phyloP scores from a whole-genome alignment of 2,113 vertebrate species.

The Tetrax tetrax region DNA sequence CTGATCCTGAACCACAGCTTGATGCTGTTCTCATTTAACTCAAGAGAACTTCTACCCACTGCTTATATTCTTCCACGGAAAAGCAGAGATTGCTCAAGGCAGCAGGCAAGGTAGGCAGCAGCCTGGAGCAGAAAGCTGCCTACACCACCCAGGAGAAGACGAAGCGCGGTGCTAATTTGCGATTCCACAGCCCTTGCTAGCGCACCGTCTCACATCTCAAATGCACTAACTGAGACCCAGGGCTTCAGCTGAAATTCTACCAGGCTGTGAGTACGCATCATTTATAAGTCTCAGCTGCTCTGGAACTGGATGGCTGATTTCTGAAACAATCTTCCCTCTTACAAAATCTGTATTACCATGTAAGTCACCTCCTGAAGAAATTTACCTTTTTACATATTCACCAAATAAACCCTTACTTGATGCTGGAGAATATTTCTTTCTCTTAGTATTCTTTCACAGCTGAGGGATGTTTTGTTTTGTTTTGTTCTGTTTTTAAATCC shows the following conservation, averaged over 20 bases:
- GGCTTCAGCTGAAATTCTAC: not conserved
- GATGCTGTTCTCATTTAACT: not conserved
- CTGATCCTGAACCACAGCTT: not conserved
- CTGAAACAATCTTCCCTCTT: not conserved
- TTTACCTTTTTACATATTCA: fast-evolving
- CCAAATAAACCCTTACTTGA: not conserved
- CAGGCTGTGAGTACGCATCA: not conserved
- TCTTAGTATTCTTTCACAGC: not conserved
- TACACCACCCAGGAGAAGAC: conserved; percentile 17
- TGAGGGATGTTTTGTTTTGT: not conserved
- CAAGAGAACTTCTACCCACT: conserved; percentile 17
- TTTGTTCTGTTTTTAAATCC: not conserved
- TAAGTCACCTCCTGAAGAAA: not conserved
- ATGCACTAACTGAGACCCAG: not conserved
- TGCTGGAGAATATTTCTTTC: not conserved
- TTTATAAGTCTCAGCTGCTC: not conserved
- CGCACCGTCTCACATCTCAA: not conserved
- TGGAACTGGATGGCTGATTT: not conserved
- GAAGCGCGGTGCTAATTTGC: not conserved
- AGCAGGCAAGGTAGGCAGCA: conserved; percentile 52
- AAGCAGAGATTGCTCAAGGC: conserved; percentile 37
- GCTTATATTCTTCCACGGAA: not conserved
- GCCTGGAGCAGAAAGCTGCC: conserved; percentile 46
- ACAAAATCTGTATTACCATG: not conserved
- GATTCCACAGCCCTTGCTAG: conserved; percentile 2